Conservation (phyloP, 1,140 invertebrate genomes). For the Calliphora vicina region DNA sequence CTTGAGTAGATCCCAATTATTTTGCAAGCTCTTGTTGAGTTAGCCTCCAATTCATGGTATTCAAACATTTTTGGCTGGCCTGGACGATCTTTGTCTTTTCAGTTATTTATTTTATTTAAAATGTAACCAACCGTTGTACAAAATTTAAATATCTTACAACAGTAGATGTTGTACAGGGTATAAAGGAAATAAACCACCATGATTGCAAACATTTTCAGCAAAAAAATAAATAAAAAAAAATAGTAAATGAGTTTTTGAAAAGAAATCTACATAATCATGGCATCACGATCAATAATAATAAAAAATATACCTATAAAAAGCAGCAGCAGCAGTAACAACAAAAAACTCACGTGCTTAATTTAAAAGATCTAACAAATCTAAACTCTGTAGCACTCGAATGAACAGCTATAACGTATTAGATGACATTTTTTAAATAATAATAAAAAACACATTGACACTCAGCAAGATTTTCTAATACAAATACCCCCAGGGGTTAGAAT, state of each 20-base stretch:
- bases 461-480: not conserved
- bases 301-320: not conserved
- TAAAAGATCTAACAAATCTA: not conserved
- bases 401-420: too few relatives aligned
- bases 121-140: too few relatives aligned
- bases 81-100: too few relatives aligned
- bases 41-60: too few relatives aligned
- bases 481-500: not conserved
- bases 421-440: not conserved
- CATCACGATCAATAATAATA: conserved; percentile 10
- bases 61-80: too few relatives aligned
- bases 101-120: too few relatives aligned
- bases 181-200: not conserved
- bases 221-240: not conserved
- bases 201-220: too few relatives aligned
- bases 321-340: not conserved
- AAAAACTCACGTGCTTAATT: conserved; percentile 5
- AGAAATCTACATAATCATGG: conserved; percentile 5
- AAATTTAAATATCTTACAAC: too few relatives aligned
- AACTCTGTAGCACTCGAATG: not conserved
- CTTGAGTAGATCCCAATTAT: too few relatives aligned
- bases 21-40: too few relatives aligned
- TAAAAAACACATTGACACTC: not conserved
- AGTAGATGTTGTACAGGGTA: not conserved
- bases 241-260: not conserved